These are phyloP conservation scores for Argyrosomus regius DNA, from an alignment of 2,797 vertebrate genomes.

Conservation along the genomic window DNA sequence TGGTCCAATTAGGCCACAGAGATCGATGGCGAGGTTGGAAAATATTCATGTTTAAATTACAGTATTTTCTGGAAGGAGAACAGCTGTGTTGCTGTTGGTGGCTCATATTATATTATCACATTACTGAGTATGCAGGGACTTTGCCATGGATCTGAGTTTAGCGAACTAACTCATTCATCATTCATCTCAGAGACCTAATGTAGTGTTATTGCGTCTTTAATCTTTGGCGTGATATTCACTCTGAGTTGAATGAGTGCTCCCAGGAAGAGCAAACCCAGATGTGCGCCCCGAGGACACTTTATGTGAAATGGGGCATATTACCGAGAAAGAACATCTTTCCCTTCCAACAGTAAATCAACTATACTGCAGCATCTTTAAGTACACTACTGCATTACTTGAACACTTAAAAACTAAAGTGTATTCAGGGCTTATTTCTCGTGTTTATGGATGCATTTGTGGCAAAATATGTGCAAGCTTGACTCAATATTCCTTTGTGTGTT, in stretches of 20 bases:
- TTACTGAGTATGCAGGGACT: background rate
- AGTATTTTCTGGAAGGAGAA: background rate
- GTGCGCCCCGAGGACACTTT: conserved; percentile 44
- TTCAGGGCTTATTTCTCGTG: background rate
- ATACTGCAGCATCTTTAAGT: background rate
- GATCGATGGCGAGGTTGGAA: conserved; percentile 16
- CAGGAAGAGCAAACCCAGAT: conserved; percentile 32
- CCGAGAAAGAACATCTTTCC: background rate
- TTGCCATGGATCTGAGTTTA: conserved; percentile 30
- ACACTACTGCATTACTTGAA: conserved; percentile 2
- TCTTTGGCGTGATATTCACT: conserved; percentile 37
- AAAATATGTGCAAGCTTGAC: conserved; percentile 6
- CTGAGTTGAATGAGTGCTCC: conserved; percentile 23
- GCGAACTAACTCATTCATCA: conserved; percentile 20
- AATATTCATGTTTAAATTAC: conserved; percentile 12
- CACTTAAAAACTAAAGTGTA: background rate
- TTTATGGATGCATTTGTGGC: background rate
- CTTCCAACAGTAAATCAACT: conserved; percentile 32
- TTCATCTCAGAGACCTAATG: conserved; percentile 34
- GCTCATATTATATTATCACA: background rate
- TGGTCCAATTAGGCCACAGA: background rate
- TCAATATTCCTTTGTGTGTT: background rate
- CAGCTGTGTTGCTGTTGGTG: conserved; percentile 8
- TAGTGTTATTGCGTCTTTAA: conserved; percentile 46
- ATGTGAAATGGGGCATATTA: conserved; percentile 52